Conservation (phyloP, 53 echinoderm and acorn worm genomes). For the Arbacia lixula region DNA sequence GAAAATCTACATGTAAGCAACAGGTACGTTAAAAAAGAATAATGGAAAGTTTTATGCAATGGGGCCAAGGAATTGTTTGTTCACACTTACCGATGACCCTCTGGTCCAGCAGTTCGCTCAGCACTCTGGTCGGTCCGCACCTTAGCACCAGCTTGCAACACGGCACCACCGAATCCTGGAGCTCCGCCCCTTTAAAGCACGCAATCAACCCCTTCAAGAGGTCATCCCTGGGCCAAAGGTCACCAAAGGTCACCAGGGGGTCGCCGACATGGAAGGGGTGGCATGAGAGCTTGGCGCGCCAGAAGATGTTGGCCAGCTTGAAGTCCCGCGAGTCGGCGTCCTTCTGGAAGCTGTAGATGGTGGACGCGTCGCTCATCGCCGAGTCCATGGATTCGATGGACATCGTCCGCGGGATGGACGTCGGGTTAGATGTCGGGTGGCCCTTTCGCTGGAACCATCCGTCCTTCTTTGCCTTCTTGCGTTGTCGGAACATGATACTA, state of each 20-base stretch:
- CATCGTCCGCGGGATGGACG: conserved; percentile 9
- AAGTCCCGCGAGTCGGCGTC: background rate
- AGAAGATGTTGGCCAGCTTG: conserved; percentile 78
- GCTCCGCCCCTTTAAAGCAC: conserved; percentile 67
- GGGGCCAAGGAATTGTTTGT: no score
- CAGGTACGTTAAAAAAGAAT: no score
- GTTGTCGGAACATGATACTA: conserved; percentile 28
- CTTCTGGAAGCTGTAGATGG: background rate
- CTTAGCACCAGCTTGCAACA: conserved; percentile 75
- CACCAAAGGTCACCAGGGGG: conserved; percentile 69
- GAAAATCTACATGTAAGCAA: no score
- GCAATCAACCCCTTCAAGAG: conserved; percentile 60
- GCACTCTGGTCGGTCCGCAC: conserved; percentile 80
- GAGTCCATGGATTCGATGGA: conserved; percentile 35
- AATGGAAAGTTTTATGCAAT: no score
- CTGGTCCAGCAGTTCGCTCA: conserved; percentile 73
- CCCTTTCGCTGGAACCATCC: background rate
- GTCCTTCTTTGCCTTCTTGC: conserved; percentile 11
- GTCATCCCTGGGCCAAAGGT: conserved; percentile 82
- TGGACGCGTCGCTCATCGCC: conserved; percentile 14
- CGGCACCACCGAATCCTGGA: conserved; percentile 65
- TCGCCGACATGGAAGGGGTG: conserved; percentile 73
- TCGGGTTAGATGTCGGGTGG: background rate
- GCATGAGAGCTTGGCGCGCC: conserved; percentile 89
- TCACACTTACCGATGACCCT: conserved; percentile 74